Percentiles rank a stretch among this genome's conserved stretches.
phyloP scores from a whole-genome alignment of 2,797 vertebrate species.

The Thunnus albacares region DNA sequence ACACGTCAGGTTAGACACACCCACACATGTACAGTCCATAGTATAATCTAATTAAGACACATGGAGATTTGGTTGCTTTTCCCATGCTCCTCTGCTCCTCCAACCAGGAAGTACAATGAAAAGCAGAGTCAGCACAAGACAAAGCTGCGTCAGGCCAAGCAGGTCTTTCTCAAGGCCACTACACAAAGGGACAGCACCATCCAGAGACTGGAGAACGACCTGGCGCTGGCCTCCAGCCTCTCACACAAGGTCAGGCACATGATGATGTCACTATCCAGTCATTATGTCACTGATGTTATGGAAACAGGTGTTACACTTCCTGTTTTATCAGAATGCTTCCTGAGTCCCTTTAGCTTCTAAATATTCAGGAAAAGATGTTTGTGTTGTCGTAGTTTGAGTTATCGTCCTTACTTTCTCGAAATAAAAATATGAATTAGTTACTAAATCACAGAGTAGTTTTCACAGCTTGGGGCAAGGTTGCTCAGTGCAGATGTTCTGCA shows the following conservation, averaged over 20 bases:
- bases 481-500: no score
- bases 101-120: conserved; percentile 90
- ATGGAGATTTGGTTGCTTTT: background rate
- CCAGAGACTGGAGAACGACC: conserved; percentile 91
- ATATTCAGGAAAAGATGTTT: background rate
- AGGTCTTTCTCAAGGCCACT: conserved; percentile 87
- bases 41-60: background rate
- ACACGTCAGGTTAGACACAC: conserved; percentile 87
- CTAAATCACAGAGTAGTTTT: no score
- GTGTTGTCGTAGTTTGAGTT: no score
- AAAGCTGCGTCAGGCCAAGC: conserved; percentile 91
- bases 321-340: background rate
- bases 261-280: background rate
- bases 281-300: background rate
- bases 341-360: background rate
- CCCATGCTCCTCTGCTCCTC: background rate
- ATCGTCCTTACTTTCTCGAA: no score
- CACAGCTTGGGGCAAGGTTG: no score
- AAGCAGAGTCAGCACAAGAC: conserved; percentile 90
- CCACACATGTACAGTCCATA: background rate
- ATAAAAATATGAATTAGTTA: background rate
- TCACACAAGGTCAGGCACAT: conserved; percentile 87
- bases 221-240: conserved; percentile 85
- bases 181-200: conserved; percentile 89
- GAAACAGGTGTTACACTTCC: no score